Percentiles rank a stretch among this genome's conserved stretches.
These are phyloP conservation scores for Haliclona indistincta DNA, from an alignment of 37 sponge, comb jelly and placozoan genomes.

Conservation along the genomic window DNA sequence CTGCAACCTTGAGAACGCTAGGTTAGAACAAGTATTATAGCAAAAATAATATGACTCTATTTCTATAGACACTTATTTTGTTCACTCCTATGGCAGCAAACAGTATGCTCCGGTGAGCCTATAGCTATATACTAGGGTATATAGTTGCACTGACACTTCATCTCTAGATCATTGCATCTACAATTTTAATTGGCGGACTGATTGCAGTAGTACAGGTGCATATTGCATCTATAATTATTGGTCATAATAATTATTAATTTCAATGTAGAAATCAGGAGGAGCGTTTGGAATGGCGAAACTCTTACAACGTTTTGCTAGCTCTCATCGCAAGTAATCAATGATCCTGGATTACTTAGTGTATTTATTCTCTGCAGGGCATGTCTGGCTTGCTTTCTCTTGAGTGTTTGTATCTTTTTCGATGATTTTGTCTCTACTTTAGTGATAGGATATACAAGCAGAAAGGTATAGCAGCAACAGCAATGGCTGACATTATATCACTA, in stretches of 20 bases:
- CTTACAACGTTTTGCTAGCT: conserved; percentile 1
- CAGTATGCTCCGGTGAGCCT: no score
- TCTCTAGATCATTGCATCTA: conserved; percentile 31
- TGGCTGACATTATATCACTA: no score
- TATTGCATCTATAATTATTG: neutral
- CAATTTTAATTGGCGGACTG: conserved; percentile 50
- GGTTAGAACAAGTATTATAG: no score
- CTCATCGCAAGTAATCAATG: neutral
- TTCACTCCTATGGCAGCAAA: no score
- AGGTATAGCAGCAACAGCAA: no score
- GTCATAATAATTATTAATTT: neutral
- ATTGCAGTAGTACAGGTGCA: conserved; percentile 55
- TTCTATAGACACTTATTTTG: no score
- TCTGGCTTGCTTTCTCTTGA: neutral
- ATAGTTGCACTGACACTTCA: no score
- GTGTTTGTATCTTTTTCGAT: conserved; percentile 42
- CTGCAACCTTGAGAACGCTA: conserved; percentile 25
- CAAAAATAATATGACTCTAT: no score
- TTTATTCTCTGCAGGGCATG: conserved; percentile 11
- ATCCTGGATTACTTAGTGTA: neutral
- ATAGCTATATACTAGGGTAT: no score
- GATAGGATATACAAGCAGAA: conserved; percentile 26
- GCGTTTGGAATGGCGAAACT: conserved; percentile 25
- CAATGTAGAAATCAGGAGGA: conserved; percentile 25
- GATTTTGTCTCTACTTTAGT: conserved; percentile 36